Base-by-base conservation (phyloP, 2,113 vertebrate genomes). In the Regulus satrapa region DNA sequence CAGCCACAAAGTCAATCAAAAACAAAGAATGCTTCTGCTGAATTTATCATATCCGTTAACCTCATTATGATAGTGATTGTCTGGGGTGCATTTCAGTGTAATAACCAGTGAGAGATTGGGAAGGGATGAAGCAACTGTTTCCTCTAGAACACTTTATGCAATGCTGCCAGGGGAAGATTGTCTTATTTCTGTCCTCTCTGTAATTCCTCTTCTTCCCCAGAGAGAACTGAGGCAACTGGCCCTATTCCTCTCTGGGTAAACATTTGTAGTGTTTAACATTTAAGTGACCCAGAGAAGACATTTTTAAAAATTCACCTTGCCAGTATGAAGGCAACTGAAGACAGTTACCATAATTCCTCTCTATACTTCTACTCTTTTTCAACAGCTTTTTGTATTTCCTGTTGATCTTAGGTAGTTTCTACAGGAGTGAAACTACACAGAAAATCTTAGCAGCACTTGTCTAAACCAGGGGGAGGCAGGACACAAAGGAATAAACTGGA, bases 31-130 rank as follows among this genome's bases (percentile, higher is more conserved):
- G 0, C 29, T 96, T 81, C 84, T 95, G 84, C 84, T 95, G 96
- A 97, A 94, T 96, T 94, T 95, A 95, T 96, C 94, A 64, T 97
- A 92, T 95, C 77, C 3, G 69, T 96, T 97, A 97, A 95, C 94
- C 91, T 97, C 96, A 95, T 97, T 97, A 95, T 89, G 89, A 85
- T 96, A 94, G 96, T 85, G 94, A 87, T 95, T 95, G 93, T 97
- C 95, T 96, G 81, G 91, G 93, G 93, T 95, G 91, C 80, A 92
- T 95, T 96, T 95, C 82, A 96, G 61, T 87, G 83, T 96, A 95
- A 95, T 96, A 95, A 92, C 94, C 8, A 10, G 93, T 91, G 93
- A 95, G 96, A 94, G 93, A 92, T 69, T 91, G 84, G 91, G 89
- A 95, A 79, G 64, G 86, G 81, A 91, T 92, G 69, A 82, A 94